phyloP scores from a whole-genome alignment of 2,888 invertebrate species.

The Drosophila mimica region DNA sequence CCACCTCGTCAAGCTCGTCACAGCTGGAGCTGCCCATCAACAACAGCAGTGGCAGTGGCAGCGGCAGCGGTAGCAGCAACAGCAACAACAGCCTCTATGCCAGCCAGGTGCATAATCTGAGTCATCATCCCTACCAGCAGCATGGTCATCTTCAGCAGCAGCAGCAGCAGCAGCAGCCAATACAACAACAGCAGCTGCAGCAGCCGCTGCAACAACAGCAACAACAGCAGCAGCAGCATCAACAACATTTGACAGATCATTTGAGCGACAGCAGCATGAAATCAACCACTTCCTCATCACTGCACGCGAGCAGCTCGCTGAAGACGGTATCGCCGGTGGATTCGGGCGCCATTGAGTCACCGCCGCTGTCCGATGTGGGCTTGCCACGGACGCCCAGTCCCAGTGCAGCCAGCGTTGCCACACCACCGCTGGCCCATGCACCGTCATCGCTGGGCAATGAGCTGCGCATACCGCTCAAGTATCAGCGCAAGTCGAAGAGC shows the following conservation, averaged over 20 bases:
- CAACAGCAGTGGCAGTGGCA: constrained; percentile 58
- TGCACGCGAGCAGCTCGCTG: constrained; percentile 62
- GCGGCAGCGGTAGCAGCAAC: constrained; percentile 22
- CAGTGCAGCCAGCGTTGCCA: constrained; percentile 80
- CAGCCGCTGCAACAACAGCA: constrained; percentile 47
- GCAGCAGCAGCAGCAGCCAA: constrained; percentile 69
- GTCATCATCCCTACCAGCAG: constrained; percentile 70
- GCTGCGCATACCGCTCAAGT: constrained; percentile 87
- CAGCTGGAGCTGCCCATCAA: constrained; percentile 83
- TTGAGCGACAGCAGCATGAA: constrained; percentile 83
- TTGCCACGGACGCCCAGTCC: constrained; percentile 85
- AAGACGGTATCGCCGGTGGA: constrained; percentile 84
- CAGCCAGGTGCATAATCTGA: constrained; percentile 71
- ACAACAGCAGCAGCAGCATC: constrained; percentile 81
- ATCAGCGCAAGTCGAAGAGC: constrained; percentile 86
- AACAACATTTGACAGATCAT: constrained; percentile 73
- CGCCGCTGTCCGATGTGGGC: constrained; percentile 85
- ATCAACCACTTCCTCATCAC: constrained; percentile 70
- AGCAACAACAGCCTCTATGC: constrained; percentile 57
- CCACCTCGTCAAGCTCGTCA: constrained; percentile 86
- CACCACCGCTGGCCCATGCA: constrained; percentile 78
- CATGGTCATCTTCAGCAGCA: constrained; percentile 67
- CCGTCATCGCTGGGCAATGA: constrained; percentile 61
- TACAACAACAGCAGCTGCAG: constrained; percentile 36
- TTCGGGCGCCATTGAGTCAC: constrained; percentile 85